Base-by-base conservation (phyloP, 2,888 invertebrate genomes). In the Celastrina argiolus region DNA sequence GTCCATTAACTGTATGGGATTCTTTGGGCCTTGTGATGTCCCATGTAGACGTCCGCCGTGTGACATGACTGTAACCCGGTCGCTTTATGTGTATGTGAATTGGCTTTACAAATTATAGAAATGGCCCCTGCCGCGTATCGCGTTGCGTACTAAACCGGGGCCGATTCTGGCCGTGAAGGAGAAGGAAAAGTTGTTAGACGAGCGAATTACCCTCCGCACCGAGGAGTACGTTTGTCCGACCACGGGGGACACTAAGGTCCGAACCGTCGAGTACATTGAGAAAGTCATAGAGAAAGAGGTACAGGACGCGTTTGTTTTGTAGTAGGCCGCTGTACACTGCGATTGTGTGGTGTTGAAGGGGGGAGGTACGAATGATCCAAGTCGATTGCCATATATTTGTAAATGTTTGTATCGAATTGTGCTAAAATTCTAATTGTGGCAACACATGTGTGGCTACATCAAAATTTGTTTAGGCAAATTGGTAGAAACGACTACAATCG, bases 231-330 rank as follows among this genome's bases (percentile, higher is more conserved):
- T 96, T 79, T 97, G 97, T 91, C 97, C 97, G 78, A 91, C 93
- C 77, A 96, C 96, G 76, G 97, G 97, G 80, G 95, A 96, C 88
- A 94, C 94, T 87, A 95, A 95, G 92, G 95, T 97, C 84, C 94
- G 97, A 92, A 97, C 97, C 79, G 94, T 97, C 91, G 97, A 97
- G 93, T 97, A 97, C 93, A 96, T 97, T 91, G 97, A 97, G 94
- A 97, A 97, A 94, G 94, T 97, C 92, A 97, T 97, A 92, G 97
- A 97, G 92, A 97, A 96, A 94, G 97, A 97, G 97, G 97, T 97
- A 97, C 86, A 81, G 80, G 83, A 78, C 77, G 77, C 81, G 83
- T 77, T 76, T 88, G 87, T 88, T 86, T 80, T 74, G 73, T 75
- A 75, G 69, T 75, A 76, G 78, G 77, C 80, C 82, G 90, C 90